A percentile compares a stretch with the other conserved stretches of the same genome.
phyloP scores from a whole-genome alignment of 2,888 invertebrate species.

The Cepaea hortensis region DNA sequence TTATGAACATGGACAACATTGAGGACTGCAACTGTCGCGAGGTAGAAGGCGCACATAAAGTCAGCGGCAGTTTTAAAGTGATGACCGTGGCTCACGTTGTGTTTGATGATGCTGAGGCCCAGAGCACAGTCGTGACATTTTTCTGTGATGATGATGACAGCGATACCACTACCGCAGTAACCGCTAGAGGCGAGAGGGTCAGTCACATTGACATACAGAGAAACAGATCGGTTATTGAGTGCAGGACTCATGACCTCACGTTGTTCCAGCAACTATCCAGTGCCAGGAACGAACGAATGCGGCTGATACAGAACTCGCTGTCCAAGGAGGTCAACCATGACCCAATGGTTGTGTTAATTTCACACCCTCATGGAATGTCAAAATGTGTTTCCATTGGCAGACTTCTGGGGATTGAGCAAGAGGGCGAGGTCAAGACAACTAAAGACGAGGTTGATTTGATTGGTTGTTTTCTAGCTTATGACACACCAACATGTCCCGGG shows the following conservation, averaged over 20 bases:
- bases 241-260: conserved; percentile 26
- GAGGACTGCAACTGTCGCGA: conserved; percentile 6
- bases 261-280: background rate
- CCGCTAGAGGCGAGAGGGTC: conserved; percentile 8
- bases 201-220: background rate
- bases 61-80: conserved; percentile 17
- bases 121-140: background rate
- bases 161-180: background rate
- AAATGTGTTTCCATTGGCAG: conserved; percentile 18
- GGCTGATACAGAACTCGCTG: background rate
- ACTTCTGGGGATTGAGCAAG: background rate
- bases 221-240: conserved; percentile 25
- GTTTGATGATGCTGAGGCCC: conserved; percentile 12
- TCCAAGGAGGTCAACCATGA: background rate
- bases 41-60: background rate
- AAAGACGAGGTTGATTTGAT: conserved; percentile 3
- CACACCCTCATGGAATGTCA: conserved; percentile 24
- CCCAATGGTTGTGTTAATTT: conserved; percentile 27
- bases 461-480: conserved; percentile 25
- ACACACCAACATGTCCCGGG: conserved; percentile 23
- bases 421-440: background rate
- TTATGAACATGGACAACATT: background rate
- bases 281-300: background rate
- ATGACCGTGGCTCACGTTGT: conserved; percentile 27
- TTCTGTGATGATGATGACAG: background rate